Percentiles rank a stretch among this genome's conserved stretches.
phyloP scores from a whole-genome alignment of 2,888 invertebrate species.

The Serrognathus titanus region DNA sequence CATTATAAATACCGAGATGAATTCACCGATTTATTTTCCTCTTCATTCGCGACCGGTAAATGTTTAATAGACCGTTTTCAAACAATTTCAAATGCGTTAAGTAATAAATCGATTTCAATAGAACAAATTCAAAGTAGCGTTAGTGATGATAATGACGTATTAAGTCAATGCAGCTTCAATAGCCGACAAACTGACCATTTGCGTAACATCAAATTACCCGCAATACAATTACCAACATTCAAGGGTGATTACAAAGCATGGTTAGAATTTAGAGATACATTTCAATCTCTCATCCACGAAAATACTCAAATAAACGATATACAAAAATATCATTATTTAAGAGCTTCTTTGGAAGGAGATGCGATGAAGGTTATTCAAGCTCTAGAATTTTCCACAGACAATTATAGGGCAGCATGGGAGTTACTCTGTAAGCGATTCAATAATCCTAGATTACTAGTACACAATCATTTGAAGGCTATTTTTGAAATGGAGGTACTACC shows the following conservation, averaged over 20 bases:
- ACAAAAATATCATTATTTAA: constrained; percentile 1
- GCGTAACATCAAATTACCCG: too few relatives aligned
- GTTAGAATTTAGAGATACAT: neutral
- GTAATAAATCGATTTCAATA: too few relatives aligned
- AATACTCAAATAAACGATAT: neutral
- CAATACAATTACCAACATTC: too few relatives aligned
- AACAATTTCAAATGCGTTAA: too few relatives aligned
- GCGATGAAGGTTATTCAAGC: constrained; percentile 11
- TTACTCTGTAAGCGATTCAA: constrained; percentile 19
- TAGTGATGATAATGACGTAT: too few relatives aligned
- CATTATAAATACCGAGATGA: too few relatives aligned
- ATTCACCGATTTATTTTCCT: too few relatives aligned
- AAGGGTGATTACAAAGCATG: neutral
- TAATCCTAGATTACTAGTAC: constrained; percentile 20
- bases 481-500: constrained; percentile 14
- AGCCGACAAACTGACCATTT: neutral
- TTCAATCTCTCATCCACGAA: neutral
- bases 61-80: too few relatives aligned
- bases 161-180: too few relatives aligned
- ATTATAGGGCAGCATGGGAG: constrained; percentile 23
- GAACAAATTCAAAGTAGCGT: too few relatives aligned
- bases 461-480: constrained; percentile 17
- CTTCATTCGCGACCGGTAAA: too few relatives aligned
- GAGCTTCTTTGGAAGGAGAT: neutral
- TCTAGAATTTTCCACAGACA: constrained; percentile 18